A percentile compares a stretch with the other conserved stretches of the same genome.
Conservation (phyloP, 1,140 invertebrate genomes). For the Chrysomallon squamiferum region DNA sequence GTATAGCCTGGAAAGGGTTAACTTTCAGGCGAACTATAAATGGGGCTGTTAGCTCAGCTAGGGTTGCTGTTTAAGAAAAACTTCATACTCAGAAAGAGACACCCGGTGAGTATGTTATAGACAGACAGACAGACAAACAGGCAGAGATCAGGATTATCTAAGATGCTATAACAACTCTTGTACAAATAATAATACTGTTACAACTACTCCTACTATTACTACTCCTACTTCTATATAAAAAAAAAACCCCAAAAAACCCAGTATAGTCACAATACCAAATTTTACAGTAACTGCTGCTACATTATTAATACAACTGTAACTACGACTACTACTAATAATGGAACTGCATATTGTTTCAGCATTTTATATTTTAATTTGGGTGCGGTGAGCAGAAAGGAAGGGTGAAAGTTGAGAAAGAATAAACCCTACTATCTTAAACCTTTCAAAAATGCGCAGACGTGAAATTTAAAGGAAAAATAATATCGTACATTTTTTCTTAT, state of each 20-base stretch:
- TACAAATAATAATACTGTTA: neutral
- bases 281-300: neutral
- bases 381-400: too few relatives aligned
- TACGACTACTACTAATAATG: too few relatives aligned
- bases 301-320: too few relatives aligned
- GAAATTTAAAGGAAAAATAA: too few relatives aligned
- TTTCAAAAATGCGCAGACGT: too few relatives aligned
- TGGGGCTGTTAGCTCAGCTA: constrained; percentile 37
- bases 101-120: constrained; percentile 37
- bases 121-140: too few relatives aligned
- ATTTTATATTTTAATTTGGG: too few relatives aligned
- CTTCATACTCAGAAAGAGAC: constrained; percentile 28
- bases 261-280: neutral
- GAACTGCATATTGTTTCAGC: too few relatives aligned
- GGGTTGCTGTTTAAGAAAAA: constrained; percentile 43
- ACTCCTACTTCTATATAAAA: neutral
- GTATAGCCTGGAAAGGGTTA: neutral
- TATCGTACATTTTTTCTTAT: too few relatives aligned
- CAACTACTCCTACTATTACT: neutral
- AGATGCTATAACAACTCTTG: neutral
- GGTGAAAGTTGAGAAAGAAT: too few relatives aligned
- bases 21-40: constrained; percentile 6
- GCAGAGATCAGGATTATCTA: too few relatives aligned
- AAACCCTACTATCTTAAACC: too few relatives aligned
- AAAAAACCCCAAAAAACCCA: neutral